Base-by-base conservation (phyloP, 2,888 invertebrate genomes). In the Lycophotia porphyrea region DNA sequence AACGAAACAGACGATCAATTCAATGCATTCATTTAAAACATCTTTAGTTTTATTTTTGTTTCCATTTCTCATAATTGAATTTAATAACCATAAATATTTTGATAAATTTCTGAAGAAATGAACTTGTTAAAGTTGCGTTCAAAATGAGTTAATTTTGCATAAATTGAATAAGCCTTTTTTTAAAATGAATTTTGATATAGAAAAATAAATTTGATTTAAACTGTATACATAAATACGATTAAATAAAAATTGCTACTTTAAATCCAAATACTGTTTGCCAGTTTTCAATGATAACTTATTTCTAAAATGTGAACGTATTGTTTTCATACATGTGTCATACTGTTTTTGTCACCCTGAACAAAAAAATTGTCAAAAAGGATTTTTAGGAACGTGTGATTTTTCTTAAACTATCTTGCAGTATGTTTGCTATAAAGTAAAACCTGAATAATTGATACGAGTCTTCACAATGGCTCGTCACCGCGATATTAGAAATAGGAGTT, bases 401-500 rank as follows among this genome's bases (percentile, higher is more conserved):
- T 60, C 21, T 8, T 44, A 52, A 81, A 76, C 31, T 78, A 52
- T 76, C 66, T 47, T n/a, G 31, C 81, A 80, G 74, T 78, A 83
- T 70, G 84, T 76, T 81, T 58, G 27, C 21, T 71, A 42, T n/a
- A 65, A 78, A 82, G 60, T 80, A 76, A 74, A 63, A 42, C 49
- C 44, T 52, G n/a, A 31, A 61, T 63, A 71, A n/a, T 49, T 55
- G 61, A 47, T 71, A 78, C 18, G 36, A 69, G 65, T 77, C 27
- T 63, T 42, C 24, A 88, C 55, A 89, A 99, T 99, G 99, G 98
- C 99, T 83, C 97, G 99, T 69, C 99, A 99, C 93, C 97, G 99
- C 84, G 98, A 98, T 94, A 97, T 99, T 74, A 97, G 99, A 76
- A 98, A 98, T 81, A 98, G 98, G 97, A 98, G 98, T 92, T 98